A percentile compares a stretch with the other conserved stretches of the same genome.
Evolutionary conservation across 2,888 invertebrate species (phyloP).

Genomic region (Elmis aenea): DNA sequence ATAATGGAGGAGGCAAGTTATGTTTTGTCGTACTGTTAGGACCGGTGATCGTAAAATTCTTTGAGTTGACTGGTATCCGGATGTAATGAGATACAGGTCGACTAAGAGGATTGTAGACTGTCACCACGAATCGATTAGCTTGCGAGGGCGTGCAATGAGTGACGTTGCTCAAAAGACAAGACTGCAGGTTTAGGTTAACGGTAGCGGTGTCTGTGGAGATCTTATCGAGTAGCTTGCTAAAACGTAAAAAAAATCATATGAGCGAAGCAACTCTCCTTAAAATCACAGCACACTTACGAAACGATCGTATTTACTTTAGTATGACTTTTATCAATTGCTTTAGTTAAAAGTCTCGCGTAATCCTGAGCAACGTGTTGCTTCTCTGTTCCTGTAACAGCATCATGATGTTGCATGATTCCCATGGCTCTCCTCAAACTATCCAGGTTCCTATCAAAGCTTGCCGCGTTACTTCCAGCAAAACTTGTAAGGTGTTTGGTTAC

Average conservation of each 20-base stretch:
- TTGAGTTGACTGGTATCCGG: constrained; percentile 59
- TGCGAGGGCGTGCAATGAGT: constrained; percentile 70
- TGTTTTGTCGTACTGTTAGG: too few relatives aligned
- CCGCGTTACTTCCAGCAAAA: constrained; percentile 47
- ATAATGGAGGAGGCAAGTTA: too few relatives aligned
- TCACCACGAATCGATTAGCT: constrained; percentile 60
- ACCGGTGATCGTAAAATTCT: constrained; percentile 58
- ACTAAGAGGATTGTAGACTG: constrained; percentile 78
- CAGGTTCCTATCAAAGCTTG: constrained; percentile 43
- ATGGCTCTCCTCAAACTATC: constrained; percentile 66
- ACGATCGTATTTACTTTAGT: constrained; percentile 3
- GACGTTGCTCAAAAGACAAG: constrained; percentile 67
- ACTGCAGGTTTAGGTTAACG: constrained; percentile 39
- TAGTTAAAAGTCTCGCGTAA: constrained; percentile 70
- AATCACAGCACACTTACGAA: too few relatives aligned
- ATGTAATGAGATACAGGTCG: constrained; percentile 56
- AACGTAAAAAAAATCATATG: too few relatives aligned
- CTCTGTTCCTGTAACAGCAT: constrained; percentile 83
- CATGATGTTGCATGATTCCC: constrained; percentile 90
- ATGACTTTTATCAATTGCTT: constrained; percentile 61
- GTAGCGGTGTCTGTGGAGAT: neutral
- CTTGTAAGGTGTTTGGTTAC: constrained; percentile 66
- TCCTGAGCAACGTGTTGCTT: constrained; percentile 84
- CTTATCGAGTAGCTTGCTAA: neutral
- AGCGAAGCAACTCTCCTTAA: too few relatives aligned